phyloP scores from a whole-genome alignment of 2,888 invertebrate genomes.

The Hirudinaria manillensis region DNA sequence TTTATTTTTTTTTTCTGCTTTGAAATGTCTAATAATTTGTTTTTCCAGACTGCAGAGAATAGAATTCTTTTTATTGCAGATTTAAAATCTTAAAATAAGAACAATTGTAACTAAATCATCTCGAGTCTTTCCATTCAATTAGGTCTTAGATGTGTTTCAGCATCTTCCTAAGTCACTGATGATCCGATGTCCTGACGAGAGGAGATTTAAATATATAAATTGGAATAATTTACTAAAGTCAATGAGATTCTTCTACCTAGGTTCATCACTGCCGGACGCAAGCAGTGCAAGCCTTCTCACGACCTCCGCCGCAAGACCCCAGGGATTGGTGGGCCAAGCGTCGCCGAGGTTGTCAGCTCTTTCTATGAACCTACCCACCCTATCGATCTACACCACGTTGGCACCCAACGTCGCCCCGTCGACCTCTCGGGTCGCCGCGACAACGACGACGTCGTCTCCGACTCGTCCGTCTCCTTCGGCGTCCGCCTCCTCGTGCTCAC shows the following conservation, averaged over 20 bases:
- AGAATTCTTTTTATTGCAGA: background rate
- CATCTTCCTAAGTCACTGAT: too few relatives aligned
- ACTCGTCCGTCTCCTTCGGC: background rate
- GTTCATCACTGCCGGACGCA: background rate
- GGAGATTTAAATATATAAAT: too few relatives aligned
- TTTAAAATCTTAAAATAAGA: too few relatives aligned
- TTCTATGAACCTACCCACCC: conserved; percentile 18
- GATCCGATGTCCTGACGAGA: too few relatives aligned
- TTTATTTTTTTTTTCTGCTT: background rate
- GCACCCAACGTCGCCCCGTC: conserved; percentile 6
- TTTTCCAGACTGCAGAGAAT: background rate
- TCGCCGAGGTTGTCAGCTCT: conserved; percentile 15
- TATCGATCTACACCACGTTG: conserved; percentile 24
- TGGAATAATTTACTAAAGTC: background rate
- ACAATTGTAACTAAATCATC: too few relatives aligned
- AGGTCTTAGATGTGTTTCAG: too few relatives aligned
- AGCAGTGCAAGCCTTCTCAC: too few relatives aligned
- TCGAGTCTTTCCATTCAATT: too few relatives aligned
- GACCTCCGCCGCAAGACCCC: background rate
- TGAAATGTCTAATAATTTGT: background rate
- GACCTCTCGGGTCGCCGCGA: background rate
- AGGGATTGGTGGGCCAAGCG: background rate
- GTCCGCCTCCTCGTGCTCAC: background rate
- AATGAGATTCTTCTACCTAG: background rate
- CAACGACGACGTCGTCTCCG: background rate